Evolutionary conservation across 2,797 vertebrate species (phyloP), one percentile per base, ranked within the genome.

Genomic region (Pyrocephalus nanus): DNA sequence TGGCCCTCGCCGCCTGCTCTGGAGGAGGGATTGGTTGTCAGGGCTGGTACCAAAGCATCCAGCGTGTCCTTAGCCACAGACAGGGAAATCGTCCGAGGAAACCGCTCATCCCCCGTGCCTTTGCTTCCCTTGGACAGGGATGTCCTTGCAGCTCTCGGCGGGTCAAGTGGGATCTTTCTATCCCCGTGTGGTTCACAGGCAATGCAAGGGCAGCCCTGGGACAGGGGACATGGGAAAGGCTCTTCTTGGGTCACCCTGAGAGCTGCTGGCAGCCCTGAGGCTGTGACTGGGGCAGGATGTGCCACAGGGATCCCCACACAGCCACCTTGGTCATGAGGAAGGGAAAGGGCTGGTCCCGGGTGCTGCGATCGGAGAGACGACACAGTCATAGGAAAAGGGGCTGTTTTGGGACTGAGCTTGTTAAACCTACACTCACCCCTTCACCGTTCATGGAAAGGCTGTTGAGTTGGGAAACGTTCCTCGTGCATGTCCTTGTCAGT

Each of bases 131-230:
- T 5, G 73, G 16, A 21, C 47, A 20, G 15, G 34, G 51, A 8
- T 19, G 11, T 38, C 55, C 67, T 40, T 25, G 57, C 15, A 19
- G 66, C 42, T 81, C 40, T 45, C 0, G 0, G n/a, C 27, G 30
- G 12, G 58, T 11, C 1, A 3, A 54, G 64, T 0, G 26, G 47
- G 67, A 7, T 11, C 43, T 50, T 64, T 69, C 20, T 5, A 57
- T 10, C 38, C 29, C 17, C 1, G 0, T 0, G 0, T 0, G 3
- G n/a, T 26, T 78, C 2, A 0, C 12, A 42, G 21, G 64, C 0
- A 8, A 25, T 54, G 43, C 50, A 17, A 34, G 19, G 36, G 64
- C 72, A 65, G 55, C 38, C n/a, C 12, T 10, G 60, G n/a, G 34
- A 32, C 14, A 23, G n/a, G 57, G 67, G 60, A 60, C 27, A 3